Evolutionary conservation across 2,113 vertebrate genomes (phyloP).

Genomic region (Hippocampus guttulatus): DNA sequence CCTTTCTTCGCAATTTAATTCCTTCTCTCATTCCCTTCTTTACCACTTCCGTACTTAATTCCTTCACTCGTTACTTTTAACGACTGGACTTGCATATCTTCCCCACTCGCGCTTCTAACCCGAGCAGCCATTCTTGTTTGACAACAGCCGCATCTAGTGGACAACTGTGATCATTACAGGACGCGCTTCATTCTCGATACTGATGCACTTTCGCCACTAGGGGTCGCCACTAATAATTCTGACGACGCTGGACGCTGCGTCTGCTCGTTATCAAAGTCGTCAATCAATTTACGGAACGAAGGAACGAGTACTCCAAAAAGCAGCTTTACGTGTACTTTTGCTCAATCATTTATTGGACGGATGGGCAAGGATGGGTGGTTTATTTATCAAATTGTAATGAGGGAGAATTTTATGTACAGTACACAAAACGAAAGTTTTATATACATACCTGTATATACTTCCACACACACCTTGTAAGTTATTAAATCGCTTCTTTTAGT

Average conservation of each 20-base stretch:
- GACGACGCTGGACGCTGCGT: no score
- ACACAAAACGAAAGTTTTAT: no score
- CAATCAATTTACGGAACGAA: no score
- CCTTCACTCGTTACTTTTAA: not conserved
- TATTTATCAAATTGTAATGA: not conserved
- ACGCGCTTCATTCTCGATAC: not conserved
- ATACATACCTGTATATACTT: no score
- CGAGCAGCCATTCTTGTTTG: not conserved
- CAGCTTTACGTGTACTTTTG: no score
- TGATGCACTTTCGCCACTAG: conserved; percentile 17
- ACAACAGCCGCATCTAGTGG: not conserved
- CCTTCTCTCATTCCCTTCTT: not conserved
- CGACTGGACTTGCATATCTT: no score
- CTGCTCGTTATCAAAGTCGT: no score
- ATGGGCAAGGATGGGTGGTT: not conserved
- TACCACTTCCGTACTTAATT: not conserved
- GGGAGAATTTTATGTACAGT: no score
- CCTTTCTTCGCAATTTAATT: not conserved
- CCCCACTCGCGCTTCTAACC: not conserved
- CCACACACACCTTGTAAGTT: no score
- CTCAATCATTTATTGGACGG: no score
- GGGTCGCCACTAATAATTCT: conserved; percentile 20
- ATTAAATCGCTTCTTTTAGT: not conserved
- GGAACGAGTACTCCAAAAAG: no score
- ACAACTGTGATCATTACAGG: not conserved